Base-by-base conservation (phyloP, 2,113 vertebrate species). In the Cephalopterus ornatus region DNA sequence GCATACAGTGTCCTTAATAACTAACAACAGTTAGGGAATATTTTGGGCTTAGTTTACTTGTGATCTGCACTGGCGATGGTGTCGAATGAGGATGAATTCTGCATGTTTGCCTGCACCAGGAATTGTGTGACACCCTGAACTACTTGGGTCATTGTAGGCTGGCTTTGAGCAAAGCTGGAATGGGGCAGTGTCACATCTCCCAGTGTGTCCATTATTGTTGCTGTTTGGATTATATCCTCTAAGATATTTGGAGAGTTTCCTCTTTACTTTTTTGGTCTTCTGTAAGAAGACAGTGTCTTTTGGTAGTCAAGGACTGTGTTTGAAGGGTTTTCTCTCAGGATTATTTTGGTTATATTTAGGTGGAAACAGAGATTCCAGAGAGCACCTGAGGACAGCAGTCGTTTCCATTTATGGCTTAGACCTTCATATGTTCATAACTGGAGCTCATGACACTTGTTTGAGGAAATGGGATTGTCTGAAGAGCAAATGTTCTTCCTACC, bases 301-400 rank as follows among this genome's bases (percentile, higher is more conserved):
- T 79, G 23, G 14, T 93, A 74, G 30, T 59, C 53, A 62, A 62
- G 35, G 59, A 39, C 58, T 66, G 8, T 49, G 21, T 75, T 88
- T 46, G 33, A 42, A 77, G 47, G 59, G 39, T 91, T 95, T 95
- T 35, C 42, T 88, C 47, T 85, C 23, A n/a, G 62, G 56, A 72
- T 75, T 88, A 72, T 75, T 88, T 71, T 82, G 44, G 70, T 90
- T 95, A 39, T 79, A 71, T 96, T 93, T 85, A 88, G 85, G 37
- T 55, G 65, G 56, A 77, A 77, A 83, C 20, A 55, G 82, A 82
- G 53, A 63, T 76, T 88, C 71, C 2, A 1, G 89, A 76, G 88
- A 86, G 88, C 59, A 88, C 59, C 58, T 17, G 85, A 96, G 89
- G 81, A 83, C 78, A 93, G 18, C 46, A 62, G 55, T 44, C 5